Evolutionary conservation across 2,888 invertebrate species (phyloP), one percentile per base, ranked within the genome.

Genomic region (Meganola albula): DNA sequence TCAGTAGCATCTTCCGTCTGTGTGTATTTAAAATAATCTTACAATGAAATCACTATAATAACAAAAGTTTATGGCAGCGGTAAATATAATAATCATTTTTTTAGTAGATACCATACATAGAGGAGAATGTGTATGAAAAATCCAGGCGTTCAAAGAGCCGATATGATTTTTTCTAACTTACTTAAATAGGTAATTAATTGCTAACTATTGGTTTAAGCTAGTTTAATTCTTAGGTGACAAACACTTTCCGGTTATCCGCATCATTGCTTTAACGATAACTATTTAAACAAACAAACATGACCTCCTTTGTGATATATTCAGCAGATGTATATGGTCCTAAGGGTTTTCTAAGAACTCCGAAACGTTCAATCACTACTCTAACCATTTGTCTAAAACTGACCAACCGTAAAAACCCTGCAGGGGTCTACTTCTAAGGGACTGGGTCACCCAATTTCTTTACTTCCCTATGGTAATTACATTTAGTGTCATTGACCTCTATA

Each of bases 381-480:
- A 67, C 57, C 58, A 61, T 20, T 20, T 84, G 83, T 85, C 72
- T 80, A 63, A 53, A 74, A 82, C 82, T 85, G 85, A 85, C 85
- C 85, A 78, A 75, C 71, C 79, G 77, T 78, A 65, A 47, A 44
- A 56, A 57, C 68, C 35, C 54, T 48, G 63, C 61, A 69, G 77
- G 84, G 85, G 76, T 71, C n/a, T n/a, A n/a, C n/a, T n/a, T 66
- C 70, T 57, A 57, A 58, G 63, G 63, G 74, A 74, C 65, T 56
- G 69, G 79, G 82, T 82, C 74, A 78, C 79, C 78, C 71, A 76
- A 76, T 5, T 74, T 79, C 65, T 77, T 76, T 62, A 66, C 64
- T 65, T 73, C 72, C 77, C 75, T 74, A 60, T 54, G 65, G 59
- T 82, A 84, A 85, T 84, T 84, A 82, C 70, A 74, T 74, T 73